Conservation (phyloP, 2,797 vertebrate genomes). For the Gymnopithys bicolor region DNA sequence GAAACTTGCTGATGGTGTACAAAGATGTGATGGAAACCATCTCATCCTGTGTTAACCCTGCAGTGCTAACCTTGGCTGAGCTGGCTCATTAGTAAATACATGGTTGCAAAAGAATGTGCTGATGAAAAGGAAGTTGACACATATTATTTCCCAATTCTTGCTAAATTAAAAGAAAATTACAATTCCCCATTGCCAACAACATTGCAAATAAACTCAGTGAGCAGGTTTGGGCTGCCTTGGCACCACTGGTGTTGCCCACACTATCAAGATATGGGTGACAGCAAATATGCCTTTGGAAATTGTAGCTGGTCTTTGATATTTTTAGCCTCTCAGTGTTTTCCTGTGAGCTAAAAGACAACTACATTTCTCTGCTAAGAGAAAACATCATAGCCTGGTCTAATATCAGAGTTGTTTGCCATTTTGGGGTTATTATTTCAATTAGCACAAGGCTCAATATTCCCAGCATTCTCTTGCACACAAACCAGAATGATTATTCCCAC, state of each 20-base stretch:
- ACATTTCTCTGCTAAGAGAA: background rate
- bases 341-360: background rate
- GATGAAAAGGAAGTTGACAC: background rate
- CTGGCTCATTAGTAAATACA: background rate
- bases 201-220: background rate
- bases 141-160: background rate
- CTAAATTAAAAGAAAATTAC: background rate
- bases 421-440: background rate
- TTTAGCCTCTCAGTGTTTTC: background rate
- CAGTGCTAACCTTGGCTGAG: background rate
- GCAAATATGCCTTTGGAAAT: background rate
- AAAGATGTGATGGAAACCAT: background rate
- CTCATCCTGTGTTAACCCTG: background rate
- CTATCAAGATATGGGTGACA: background rate
- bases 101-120: background rate
- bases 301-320: background rate
- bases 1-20: background rate
- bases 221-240: background rate
- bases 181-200: background rate
- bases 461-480: background rate
- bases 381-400: background rate
- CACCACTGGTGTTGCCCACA: background rate
- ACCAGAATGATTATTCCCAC: background rate
- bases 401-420: background rate
- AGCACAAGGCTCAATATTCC: background rate